These are phyloP conservation scores for Chloroclystis v-ata DNA, from an alignment of 2,888 invertebrate species.

Conservation along the genomic window DNA sequence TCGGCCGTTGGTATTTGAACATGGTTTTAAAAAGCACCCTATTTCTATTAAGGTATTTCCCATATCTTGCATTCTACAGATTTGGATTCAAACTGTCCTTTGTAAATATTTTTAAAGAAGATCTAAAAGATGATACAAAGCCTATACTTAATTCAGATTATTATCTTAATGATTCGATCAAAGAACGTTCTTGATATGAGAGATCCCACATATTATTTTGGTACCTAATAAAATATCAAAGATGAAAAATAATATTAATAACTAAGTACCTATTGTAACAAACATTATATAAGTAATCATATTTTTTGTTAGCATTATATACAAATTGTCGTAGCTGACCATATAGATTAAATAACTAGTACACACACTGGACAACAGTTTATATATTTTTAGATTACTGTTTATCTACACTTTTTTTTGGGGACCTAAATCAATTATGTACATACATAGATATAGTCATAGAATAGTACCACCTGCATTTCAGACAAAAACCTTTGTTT, in stretches of 20 bases:
- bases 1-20: constrained; percentile 81
- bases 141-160: constrained; percentile 59
- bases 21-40: constrained; percentile 76
- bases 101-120: constrained; percentile 76
- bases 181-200: constrained; percentile 46
- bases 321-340: too few species aligned
- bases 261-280: background rate
- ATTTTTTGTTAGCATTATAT: too few species aligned
- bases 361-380: too few species aligned
- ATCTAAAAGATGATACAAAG: constrained; percentile 48
- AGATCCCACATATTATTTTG: constrained; percentile 41
- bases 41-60: constrained; percentile 81
- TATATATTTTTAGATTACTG: too few species aligned
- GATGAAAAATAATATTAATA: background rate
- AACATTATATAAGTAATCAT: too few species aligned
- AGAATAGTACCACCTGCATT: constrained; percentile 19
- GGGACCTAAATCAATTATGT: too few species aligned
- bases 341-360: too few species aligned
- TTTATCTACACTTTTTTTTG: too few species aligned
- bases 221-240: constrained; percentile 23
- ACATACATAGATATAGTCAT: too few species aligned
- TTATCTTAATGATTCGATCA: constrained; percentile 36
- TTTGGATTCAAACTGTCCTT: constrained; percentile 81
- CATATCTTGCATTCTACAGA: constrained; percentile 82
- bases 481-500: constrained; percentile 13